Conservation (phyloP, 2,113 vertebrate genomes). For the Chelonoidis abingdonii region DNA sequence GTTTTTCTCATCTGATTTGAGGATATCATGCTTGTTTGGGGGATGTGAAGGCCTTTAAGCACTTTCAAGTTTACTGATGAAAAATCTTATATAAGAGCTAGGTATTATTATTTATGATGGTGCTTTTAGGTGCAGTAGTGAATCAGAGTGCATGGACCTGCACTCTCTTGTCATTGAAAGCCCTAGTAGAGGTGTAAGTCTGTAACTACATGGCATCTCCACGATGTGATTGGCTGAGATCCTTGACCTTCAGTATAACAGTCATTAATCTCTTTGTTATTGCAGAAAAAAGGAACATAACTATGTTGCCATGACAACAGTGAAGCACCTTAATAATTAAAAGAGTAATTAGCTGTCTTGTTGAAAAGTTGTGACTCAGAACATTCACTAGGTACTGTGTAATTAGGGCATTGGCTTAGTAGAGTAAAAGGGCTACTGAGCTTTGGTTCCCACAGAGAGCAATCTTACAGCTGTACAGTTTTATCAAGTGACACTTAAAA, state of each 20-base stretch:
- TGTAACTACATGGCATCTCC: slow-evolving; percentile 9
- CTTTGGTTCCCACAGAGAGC: slow-evolving; percentile 46
- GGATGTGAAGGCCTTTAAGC: background rate
- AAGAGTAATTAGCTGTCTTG: slow-evolving; percentile 83
- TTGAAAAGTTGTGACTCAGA: slow-evolving; percentile 79
- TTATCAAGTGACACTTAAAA: background rate
- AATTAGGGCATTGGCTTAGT: slow-evolving; percentile 83
- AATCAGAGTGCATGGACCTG: background rate
- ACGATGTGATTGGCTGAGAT: slow-evolving; percentile 32
- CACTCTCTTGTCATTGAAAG: background rate
- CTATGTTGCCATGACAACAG: slow-evolving; percentile 83
- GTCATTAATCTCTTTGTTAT: slow-evolving; percentile 66
- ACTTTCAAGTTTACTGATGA: background rate
- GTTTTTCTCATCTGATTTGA: background rate
- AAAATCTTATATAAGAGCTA: background rate
- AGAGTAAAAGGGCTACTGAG: slow-evolving; percentile 73
- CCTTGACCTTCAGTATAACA: slow-evolving; percentile 38
- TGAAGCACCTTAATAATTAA: slow-evolving; percentile 87
- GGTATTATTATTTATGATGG: background rate
- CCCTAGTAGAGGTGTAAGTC: background rate
- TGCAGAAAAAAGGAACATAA: slow-evolving; percentile 68
- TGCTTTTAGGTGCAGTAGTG: background rate
- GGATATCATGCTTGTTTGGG: background rate
- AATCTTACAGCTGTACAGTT: slow-evolving; percentile 64
- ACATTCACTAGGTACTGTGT: slow-evolving; percentile 77